These are phyloP conservation scores for Drosophila basisetae DNA, from an alignment of 2,888 invertebrate species.

Conservation along the genomic window DNA sequence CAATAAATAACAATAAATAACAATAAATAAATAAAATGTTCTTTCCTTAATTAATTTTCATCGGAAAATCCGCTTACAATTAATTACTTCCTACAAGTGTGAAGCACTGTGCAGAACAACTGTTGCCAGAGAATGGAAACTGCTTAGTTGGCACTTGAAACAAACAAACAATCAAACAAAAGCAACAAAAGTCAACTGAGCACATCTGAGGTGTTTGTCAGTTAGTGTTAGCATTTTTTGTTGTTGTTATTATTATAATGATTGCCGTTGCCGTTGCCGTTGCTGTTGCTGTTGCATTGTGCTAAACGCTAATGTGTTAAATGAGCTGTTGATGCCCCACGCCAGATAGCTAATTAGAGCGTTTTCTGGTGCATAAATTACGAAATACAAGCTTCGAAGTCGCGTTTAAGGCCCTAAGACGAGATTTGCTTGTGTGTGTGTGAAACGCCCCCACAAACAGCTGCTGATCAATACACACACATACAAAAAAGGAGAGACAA, in stretches of 20 bases:
- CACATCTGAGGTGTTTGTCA: conserved; percentile 44
- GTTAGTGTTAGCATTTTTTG: background rate
- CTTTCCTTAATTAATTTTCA: no score
- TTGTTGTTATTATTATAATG: conserved; percentile 24
- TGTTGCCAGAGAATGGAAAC: conserved; percentile 20
- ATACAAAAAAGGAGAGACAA: background rate
- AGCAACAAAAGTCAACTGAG: conserved; percentile 28
- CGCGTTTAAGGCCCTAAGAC: conserved; percentile 19
- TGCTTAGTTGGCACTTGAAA: conserved; percentile 59
- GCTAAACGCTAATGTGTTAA: conserved; percentile 70
- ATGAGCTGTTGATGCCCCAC: conserved; percentile 71
- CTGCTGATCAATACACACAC: conserved; percentile 22
- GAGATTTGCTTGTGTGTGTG: background rate
- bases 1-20: no score
- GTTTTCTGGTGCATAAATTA: conserved; percentile 70
- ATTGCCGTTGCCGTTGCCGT: conserved; percentile 8
- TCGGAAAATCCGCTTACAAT: background rate
- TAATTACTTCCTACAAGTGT: background rate
- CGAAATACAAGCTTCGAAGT: conserved; percentile 24
- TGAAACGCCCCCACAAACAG: conserved; percentile 47
- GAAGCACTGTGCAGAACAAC: conserved; percentile 37
- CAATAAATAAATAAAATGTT: background rate
- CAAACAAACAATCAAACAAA: conserved; percentile 41
- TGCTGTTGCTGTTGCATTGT: conserved; percentile 34
- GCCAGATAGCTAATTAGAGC: conserved; percentile 70